These are phyloP conservation scores for Barbus barbus DNA, from an alignment of 2,113 vertebrate species.

Conservation along the genomic window DNA sequence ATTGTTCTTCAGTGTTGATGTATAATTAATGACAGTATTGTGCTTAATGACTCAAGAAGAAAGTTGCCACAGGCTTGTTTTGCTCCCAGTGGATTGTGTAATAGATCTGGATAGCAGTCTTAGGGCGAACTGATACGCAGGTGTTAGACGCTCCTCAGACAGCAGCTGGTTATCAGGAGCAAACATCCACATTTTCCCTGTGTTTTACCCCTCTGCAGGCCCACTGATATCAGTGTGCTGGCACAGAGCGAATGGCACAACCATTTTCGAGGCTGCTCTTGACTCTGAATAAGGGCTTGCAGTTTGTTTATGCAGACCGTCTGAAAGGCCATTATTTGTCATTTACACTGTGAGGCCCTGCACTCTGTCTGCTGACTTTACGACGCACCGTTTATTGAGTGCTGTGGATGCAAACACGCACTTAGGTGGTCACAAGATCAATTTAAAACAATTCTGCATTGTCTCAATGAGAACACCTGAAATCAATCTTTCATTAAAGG, in stretches of 20 bases:
- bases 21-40: not conserved
- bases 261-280: constrained; percentile 36
- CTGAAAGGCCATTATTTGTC: constrained; percentile 49
- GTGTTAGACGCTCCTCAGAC: constrained; percentile 61
- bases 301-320: constrained; percentile 32
- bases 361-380: constrained; percentile 52
- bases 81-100: constrained; percentile 23
- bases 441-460: not conserved
- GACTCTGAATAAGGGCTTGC: constrained; percentile 49
- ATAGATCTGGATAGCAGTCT: constrained; percentile 39
- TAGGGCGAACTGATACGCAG: constrained; percentile 68
- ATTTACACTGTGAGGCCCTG: constrained; percentile 45
- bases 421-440: constrained; percentile 12
- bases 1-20: not conserved
- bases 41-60: constrained; percentile 31
- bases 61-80: not conserved
- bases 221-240: constrained; percentile 11
- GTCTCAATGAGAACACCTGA: not conserved
- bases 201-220: constrained; percentile 2
- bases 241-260: not conserved
- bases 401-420: constrained; percentile 9
- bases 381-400: constrained; percentile 51
- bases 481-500: not conserved
- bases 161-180: constrained; percentile 38
- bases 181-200: constrained; percentile 39